Base-by-base conservation (phyloP, 53 echinoderm and acorn worm species). In the Astropecten irregularis region DNA sequence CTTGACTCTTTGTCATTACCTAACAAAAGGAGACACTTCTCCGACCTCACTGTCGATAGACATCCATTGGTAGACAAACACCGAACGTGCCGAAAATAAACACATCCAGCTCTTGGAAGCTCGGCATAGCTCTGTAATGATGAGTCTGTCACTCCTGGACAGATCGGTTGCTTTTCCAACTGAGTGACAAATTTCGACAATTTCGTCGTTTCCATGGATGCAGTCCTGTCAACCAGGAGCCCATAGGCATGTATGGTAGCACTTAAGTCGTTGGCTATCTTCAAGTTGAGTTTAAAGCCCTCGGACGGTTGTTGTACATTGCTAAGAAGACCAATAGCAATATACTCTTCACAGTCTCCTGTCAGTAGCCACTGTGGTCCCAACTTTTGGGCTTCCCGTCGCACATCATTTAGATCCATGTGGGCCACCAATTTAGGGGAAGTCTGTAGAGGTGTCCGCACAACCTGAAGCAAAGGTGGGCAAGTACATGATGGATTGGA, bases 31-130 rank as follows among this genome's bases (percentile, higher is more conserved):
- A 13, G 16, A 64, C 64, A 34, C 18, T 64, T 64, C 36, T 4
- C 64, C 64, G 64, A 64, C 64, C 64, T 64, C 64, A 64, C 64
- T 36, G 64, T 34, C 34, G 64, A 64, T 34, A 64, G 37, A 36
- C 34, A 64, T 36, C 64, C 36, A 64, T 36, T 64, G 64, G 34
- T 64, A 36, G 64, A 64, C n/a, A 64, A 4, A 59, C 14, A 64
- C 64, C 64, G 36, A 64, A 64, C 37, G 34, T 64, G 64, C 36
- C 18, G 64, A 36, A 64, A 64, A 35, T 64, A 64, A 4, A 18
- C 34, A 19, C 64, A 64, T 34, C 64, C 64, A 64, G 64, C 35
- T 18, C 34, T 35, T 33, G 64, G 20, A 30, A 64, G 64, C 34
- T 64, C 64, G 34, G 64, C 64, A 37, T 64, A 64, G 37, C 6